Base-by-base conservation (phyloP, 1,140 invertebrate species). In the Akabosia matsudoensis region DNA sequence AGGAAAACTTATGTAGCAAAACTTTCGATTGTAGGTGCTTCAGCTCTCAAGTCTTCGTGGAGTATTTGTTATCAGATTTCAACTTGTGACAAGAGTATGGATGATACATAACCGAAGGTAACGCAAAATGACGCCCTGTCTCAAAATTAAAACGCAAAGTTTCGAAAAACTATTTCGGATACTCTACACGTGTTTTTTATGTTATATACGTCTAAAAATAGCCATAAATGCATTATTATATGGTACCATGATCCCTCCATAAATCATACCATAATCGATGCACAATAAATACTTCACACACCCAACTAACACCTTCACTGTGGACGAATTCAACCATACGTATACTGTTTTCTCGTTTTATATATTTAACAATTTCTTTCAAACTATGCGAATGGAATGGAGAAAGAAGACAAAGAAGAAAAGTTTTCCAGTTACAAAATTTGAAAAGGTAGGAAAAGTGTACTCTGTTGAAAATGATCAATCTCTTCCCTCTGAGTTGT, bases 241-340 rank as follows among this genome's bases (percentile, higher is more conserved):
- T 24, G 54, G 70, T 24, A 72, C 70, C 70, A 26, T 72, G 33
- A 37, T 77, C 74, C 76, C 78, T 79, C 79, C 79, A 81, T 81
- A 81, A 81, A 81, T 81, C 80, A 81, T 81, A 78, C 79, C 76
- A 70, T 64, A 67, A 67, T 67, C 61, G 61, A 67, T 67, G 26
- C 61, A 67, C 31, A 67, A 67, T 30, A 30, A 67, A 30, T 10
- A 10, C 61, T n/a, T 56, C 13, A 56, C 54, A 22, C 13, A 56
- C 54, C 54, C 54, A 56, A 56, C 10, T 22, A 24, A 3, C n/a
- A n/a, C n/a, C n/a, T n/a, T n/a, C n/a, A n/a, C n/a, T n/a, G n/a
- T n/a, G n/a, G n/a, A n/a, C n/a, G n/a, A n/a, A n/a, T n/a, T n/a
- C n/a, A n/a, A n/a, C n/a, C n/a, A n/a, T n/a, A n/a, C n/a, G n/a